Percentiles rank a stretch among this genome's conserved stretches.
Evolutionary conservation across 2,797 vertebrate genomes (phyloP).

Genomic region (Enteromius treurensis): DNA sequence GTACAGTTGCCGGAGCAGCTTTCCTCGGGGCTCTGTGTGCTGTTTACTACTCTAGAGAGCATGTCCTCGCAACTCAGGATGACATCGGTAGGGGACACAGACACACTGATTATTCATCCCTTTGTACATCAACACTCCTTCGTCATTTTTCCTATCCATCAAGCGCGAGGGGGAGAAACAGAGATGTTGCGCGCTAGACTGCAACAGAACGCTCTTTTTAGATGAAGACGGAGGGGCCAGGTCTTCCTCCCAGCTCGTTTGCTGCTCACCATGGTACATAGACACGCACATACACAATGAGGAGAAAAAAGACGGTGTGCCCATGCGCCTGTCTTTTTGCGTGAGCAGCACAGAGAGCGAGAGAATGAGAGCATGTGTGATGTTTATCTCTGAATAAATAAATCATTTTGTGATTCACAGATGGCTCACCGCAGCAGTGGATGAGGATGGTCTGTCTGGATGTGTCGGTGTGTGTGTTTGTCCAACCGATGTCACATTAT

Average conservation of each 20-base stretch:
- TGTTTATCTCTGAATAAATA: constrained; percentile 61
- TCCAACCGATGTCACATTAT: constrained; percentile 59
- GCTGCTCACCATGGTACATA: constrained; percentile 36
- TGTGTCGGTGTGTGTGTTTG: constrained; percentile 42
- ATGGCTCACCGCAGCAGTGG: constrained; percentile 59
- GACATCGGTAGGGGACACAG: constrained; percentile 42
- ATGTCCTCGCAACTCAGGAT: constrained; percentile 41
- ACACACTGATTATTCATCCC: constrained; percentile 49
- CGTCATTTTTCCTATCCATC: constrained; percentile 30
- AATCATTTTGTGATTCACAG: constrained; percentile 60
- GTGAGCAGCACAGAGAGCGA: constrained; percentile 18
- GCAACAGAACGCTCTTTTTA: constrained; percentile 43
- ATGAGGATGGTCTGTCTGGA: constrained; percentile 53
- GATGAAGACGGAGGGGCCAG: constrained; percentile 49
- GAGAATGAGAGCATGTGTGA: constrained; percentile 44
- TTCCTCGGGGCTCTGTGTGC: constrained; percentile 16
- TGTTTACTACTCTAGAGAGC: constrained; percentile 26
- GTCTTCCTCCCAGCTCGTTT: constrained; percentile 49
- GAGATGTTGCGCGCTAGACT: constrained; percentile 46
- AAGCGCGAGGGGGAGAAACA: constrained; percentile 25
- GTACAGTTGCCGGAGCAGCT: constrained; percentile 16
- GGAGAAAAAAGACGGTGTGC: constrained; percentile 3
- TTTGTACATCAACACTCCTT: constrained; percentile 35
- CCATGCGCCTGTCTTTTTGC: constrained; percentile 29
- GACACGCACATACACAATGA: background rate